phyloP scores from a whole-genome alignment of 2,113 vertebrate species.

The Cettia cetti region DNA sequence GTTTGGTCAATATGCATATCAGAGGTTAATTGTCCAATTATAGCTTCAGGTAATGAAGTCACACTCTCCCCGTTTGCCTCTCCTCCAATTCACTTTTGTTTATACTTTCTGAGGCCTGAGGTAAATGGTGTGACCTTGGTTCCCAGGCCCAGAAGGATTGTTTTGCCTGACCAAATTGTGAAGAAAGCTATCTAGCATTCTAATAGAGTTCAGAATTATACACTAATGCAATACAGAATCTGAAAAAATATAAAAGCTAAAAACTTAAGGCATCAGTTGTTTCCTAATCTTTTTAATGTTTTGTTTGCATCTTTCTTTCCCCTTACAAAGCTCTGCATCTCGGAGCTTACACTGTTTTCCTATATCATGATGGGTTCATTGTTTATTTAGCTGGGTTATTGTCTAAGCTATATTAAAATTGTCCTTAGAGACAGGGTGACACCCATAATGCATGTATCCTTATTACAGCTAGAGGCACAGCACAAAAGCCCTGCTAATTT shows the following conservation, averaged over 20 bases:
- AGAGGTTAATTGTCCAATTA: neutral
- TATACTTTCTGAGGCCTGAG: no score
- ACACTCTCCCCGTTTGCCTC: neutral
- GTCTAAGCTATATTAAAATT: conserved; percentile 62
- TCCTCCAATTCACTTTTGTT: neutral
- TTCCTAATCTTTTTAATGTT: conserved; percentile 8
- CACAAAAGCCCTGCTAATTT: conserved; percentile 55
- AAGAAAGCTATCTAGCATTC: neutral
- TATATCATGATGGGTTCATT: conserved; percentile 39
- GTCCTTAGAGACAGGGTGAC: conserved; percentile 53
- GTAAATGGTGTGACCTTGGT: neutral
- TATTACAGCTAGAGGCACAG: conserved; percentile 57
- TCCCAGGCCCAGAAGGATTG: neutral
- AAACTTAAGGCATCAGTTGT: neutral
- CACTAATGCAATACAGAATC: neutral
- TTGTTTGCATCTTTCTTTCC: conserved; percentile 2
- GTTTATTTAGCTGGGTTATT: conserved; percentile 61
- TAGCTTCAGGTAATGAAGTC: neutral
- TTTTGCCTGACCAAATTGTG: no score
- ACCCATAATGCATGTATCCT: conserved; percentile 57
- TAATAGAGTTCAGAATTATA: neutral
- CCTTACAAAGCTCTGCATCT: neutral
- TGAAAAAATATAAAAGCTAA: neutral
- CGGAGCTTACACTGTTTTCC: conserved; percentile 13
- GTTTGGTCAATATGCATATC: neutral